Percentiles rank a stretch among this genome's conserved stretches.
These are phyloP conservation scores for Cecidostiba fungosa DNA, from an alignment of 2,888 invertebrate genomes.

Conservation along the genomic window DNA sequence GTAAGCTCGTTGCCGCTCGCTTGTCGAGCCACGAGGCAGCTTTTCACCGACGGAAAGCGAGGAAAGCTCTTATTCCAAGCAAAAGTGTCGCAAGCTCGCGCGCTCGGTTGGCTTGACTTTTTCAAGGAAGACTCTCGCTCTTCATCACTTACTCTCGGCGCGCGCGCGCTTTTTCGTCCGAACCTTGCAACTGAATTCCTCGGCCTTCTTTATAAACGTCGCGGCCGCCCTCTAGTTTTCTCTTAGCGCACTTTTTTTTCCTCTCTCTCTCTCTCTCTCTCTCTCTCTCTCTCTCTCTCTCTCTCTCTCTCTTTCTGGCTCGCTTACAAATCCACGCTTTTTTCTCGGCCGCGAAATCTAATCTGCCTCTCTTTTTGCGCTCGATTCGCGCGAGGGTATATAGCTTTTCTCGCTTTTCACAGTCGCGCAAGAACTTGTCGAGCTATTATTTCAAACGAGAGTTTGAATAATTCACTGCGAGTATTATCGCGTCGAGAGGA, in stretches of 20 bases:
- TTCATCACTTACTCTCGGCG: constrained; percentile 24
- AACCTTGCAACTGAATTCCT: constrained; percentile 37
- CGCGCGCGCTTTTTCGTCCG: constrained; percentile 4
- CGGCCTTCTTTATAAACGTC: not conserved
- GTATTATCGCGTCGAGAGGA: no score
- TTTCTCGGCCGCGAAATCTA: constrained; percentile 44
- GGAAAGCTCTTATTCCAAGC: constrained; percentile 26
- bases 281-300: no score
- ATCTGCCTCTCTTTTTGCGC: constrained; percentile 45
- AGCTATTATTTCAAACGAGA: not conserved
- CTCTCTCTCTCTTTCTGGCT: no score
- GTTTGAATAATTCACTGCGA: not conserved
- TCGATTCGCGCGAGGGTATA: not conserved
- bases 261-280: no score
- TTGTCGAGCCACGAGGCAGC: constrained; percentile 54
- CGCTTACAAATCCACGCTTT: constrained; percentile 16
- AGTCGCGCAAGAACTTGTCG: not conserved
- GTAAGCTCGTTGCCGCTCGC: constrained; percentile 54
- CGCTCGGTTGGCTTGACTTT: constrained; percentile 22
- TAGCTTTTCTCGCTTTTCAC: not conserved
- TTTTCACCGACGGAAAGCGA: constrained; percentile 32
- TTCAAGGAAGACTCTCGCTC: constrained; percentile 30
- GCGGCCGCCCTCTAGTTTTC: constrained; percentile 25
- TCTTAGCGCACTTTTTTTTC: not conserved
- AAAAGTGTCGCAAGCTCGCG: constrained; percentile 42